A percentile compares a stretch with the other conserved stretches of the same genome.
Conservation (phyloP, 2,113 vertebrate genomes). For the Columba livia region DNA sequence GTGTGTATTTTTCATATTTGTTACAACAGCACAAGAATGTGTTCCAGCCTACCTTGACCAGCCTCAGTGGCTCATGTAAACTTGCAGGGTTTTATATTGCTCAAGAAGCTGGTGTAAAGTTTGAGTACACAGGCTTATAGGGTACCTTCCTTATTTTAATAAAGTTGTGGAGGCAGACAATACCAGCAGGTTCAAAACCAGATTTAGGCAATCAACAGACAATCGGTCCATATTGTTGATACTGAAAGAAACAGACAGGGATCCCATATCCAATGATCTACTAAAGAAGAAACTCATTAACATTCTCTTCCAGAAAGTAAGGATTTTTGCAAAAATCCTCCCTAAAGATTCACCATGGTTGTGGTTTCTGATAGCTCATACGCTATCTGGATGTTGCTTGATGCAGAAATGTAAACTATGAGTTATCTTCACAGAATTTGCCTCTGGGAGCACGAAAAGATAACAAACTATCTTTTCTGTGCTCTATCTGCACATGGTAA, state of each 20-base stretch:
- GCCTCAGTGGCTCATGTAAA: background rate
- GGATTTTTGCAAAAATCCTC: background rate
- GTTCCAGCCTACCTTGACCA: background rate
- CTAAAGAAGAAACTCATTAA: background rate
- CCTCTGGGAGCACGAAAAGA: background rate
- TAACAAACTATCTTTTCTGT: background rate
- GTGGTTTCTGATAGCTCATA: background rate
- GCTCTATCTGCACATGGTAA: background rate
- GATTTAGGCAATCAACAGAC: background rate
- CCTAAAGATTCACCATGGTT: background rate
- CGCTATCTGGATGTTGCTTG: rapidly evolving
- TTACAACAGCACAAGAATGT: background rate
- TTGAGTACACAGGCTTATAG: background rate
- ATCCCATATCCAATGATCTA: background rate
- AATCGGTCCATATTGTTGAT: background rate
- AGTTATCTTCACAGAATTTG: background rate
- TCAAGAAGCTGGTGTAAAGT: background rate
- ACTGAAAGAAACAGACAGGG: background rate
- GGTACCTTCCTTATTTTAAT: background rate
- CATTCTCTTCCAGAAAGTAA: background rate
- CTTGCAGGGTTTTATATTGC: background rate
- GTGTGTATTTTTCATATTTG: background rate
- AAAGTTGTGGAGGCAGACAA: background rate
- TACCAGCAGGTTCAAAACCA: background rate
- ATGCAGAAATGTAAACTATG: background rate